Conservation (phyloP, 2,113 vertebrate genomes). For the Apteryx mantelli region DNA sequence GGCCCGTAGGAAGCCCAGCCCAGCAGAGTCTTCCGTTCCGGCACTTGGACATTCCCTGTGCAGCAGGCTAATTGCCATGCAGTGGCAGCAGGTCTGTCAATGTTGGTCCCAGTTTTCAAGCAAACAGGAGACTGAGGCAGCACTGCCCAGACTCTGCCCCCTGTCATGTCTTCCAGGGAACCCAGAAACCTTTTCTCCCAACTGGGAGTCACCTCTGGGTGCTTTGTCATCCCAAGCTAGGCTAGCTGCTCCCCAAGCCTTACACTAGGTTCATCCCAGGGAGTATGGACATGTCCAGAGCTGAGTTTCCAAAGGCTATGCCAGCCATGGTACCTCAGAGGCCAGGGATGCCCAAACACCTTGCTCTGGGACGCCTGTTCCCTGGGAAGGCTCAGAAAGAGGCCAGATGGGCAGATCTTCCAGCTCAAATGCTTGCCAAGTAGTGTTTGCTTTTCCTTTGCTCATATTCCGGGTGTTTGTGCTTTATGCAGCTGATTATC, state of each 20-base stretch:
- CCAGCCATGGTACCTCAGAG: not conserved
- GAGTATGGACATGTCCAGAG: not conserved
- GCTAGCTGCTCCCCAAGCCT: not conserved
- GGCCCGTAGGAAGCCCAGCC: not conserved
- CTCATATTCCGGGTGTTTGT: conserved; percentile 10
- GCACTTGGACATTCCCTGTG: not conserved
- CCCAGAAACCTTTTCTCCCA: not conserved
- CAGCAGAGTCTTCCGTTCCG: not conserved
- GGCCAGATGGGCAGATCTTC: not conserved
- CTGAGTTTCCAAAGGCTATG: not conserved
- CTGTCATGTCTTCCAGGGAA: not conserved
- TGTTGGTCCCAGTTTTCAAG: not conserved
- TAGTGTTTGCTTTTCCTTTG: not conserved
- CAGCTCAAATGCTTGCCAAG: not conserved
- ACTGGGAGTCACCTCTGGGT: not conserved
- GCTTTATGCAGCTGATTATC: conserved; percentile 21
- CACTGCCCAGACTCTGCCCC: not conserved
- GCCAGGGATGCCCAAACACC: not conserved
- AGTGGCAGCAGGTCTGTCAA: not conserved
- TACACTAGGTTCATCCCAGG: not conserved
- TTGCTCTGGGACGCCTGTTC: not conserved
- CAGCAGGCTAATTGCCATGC: not conserved
- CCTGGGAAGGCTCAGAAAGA: not conserved
- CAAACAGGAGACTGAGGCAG: not conserved
- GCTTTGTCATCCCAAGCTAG: not conserved